Percentiles rank a stretch among this genome's conserved stretches.
Conservation (phyloP, 2,888 invertebrate genomes). For the Drosophila merina region DNA sequence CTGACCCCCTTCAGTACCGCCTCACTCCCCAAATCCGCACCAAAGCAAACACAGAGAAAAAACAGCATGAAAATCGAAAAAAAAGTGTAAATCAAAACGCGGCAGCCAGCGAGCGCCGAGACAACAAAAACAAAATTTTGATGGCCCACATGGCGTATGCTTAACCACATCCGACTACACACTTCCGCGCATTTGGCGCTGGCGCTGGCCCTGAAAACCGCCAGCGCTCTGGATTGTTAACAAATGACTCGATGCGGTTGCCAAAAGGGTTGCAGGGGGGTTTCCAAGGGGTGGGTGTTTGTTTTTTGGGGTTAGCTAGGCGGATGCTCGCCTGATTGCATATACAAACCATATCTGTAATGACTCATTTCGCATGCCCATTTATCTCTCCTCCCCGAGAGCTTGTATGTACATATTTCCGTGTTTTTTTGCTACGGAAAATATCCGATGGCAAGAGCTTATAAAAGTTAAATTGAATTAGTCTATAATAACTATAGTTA, state of each 20-base stretch:
- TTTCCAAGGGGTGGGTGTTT: neutral
- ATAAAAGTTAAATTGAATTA: neutral
- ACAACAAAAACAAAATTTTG: slow-evolving; percentile 57
- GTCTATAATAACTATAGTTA: neutral
- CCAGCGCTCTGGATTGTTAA: slow-evolving; percentile 72
- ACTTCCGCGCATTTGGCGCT: slow-evolving; percentile 78
- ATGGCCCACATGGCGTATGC: slow-evolving; percentile 79
- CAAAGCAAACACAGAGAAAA: slow-evolving; percentile 29
- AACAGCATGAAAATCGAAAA: slow-evolving; percentile 24
- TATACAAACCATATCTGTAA: slow-evolving; percentile 64
- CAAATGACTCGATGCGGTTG: slow-evolving; percentile 77
- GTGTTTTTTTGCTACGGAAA: neutral
- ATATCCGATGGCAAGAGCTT: neutral
- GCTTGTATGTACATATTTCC: neutral
- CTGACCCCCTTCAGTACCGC: slow-evolving; percentile 19
- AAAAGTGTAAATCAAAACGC: slow-evolving; percentile 28
- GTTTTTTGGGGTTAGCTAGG: slow-evolving; percentile 16
- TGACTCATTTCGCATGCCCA: slow-evolving; percentile 77
- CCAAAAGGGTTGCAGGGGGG: slow-evolving; percentile 23
- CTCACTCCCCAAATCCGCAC: slow-evolving; percentile 26
- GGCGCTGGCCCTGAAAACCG: slow-evolving; percentile 65
- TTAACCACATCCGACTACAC: slow-evolving; percentile 79
- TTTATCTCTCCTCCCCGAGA: slow-evolving; percentile 43
- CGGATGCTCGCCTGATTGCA: slow-evolving; percentile 62
- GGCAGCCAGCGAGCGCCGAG: slow-evolving; percentile 20